These are phyloP conservation scores for Chrysodeixis includens DNA, from an alignment of 2,888 invertebrate genomes.

Conservation along the genomic window DNA sequence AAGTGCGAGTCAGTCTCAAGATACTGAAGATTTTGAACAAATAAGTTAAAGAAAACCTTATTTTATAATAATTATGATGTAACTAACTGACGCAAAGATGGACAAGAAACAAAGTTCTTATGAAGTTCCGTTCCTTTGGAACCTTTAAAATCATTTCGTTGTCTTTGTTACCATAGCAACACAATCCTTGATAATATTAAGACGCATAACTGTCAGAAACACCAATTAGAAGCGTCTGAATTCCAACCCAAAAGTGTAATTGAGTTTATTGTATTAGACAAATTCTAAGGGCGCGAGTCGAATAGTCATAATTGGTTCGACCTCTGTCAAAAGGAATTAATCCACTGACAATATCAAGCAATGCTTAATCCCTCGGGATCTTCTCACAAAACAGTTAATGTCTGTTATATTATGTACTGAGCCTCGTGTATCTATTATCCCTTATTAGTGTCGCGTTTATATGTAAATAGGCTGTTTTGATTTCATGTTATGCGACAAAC, in stretches of 20 bases:
- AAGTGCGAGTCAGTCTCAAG: too few species aligned
- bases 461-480: too few species aligned
- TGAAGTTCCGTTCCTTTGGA: too few species aligned
- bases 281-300: background rate
- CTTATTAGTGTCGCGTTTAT: background rate
- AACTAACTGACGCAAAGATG: too few species aligned
- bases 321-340: background rate
- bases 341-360: conserved; percentile 2
- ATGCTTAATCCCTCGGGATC: background rate
- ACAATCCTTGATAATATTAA: background rate
- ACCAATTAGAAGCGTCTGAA: background rate
- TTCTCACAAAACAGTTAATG: background rate
- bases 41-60: too few species aligned
- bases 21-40: too few species aligned
- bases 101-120: too few species aligned
- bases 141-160: too few species aligned
- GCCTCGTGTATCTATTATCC: background rate
- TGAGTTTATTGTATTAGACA: conserved; percentile 7
- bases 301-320: background rate
- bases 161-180: background rate
- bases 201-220: background rate
- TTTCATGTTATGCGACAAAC: too few species aligned
- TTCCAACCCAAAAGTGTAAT: background rate
- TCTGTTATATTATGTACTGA: background rate
- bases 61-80: too few species aligned